Base-by-base conservation (phyloP, 1,140 invertebrate species). In the Dendrolimus punctatus region DNA sequence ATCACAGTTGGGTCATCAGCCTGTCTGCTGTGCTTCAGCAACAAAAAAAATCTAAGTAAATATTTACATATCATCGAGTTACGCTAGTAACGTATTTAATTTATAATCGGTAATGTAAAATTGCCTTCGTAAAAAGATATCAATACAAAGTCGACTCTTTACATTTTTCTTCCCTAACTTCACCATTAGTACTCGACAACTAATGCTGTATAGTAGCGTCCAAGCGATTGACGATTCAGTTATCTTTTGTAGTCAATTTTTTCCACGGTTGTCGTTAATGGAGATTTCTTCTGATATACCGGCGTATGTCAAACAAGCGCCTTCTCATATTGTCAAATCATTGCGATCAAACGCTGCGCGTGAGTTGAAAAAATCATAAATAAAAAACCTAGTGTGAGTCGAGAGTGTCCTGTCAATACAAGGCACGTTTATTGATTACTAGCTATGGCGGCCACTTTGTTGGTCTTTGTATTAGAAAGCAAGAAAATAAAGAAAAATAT, bases 261-360 rank as follows among this genome's bases (percentile, higher is more conserved):
- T 78, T 79, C 72, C 70, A 61, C 65, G 66, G 66, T 68, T 73
- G 72, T 78, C 72, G 71, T 74, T 81, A 76, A 79, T 81, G 76
- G 73, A 73, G 62, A 73, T 71, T 76, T 76, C 62, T 75, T 58
- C 63, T 44, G 70, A 72, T 73, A 72, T 51, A 55, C 52, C 59
- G 60, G 59, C 58, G 69, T 59, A 64, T 77, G 73, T 77, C 74
- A 77, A 76, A 76, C 65, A 73, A 50, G 54, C 64, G 57, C 57
- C 42, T 7, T 51, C 48, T 61, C 62, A 58, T 62, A 73, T 52
- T 78, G 79, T 82, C 78, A 76, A 80, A 73, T 83, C 80, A 81
- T 68, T 46, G 57, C 51, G 69, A 73, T 84, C 80, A 81, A 81
- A 81, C 51, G 55, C 38, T 10, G 64, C 60, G 66, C 63, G 67